Percentiles rank a stretch among this genome's conserved stretches.
phyloP scores from a whole-genome alignment of 1,140 invertebrate species.

The Coenobita brevimanus region DNA sequence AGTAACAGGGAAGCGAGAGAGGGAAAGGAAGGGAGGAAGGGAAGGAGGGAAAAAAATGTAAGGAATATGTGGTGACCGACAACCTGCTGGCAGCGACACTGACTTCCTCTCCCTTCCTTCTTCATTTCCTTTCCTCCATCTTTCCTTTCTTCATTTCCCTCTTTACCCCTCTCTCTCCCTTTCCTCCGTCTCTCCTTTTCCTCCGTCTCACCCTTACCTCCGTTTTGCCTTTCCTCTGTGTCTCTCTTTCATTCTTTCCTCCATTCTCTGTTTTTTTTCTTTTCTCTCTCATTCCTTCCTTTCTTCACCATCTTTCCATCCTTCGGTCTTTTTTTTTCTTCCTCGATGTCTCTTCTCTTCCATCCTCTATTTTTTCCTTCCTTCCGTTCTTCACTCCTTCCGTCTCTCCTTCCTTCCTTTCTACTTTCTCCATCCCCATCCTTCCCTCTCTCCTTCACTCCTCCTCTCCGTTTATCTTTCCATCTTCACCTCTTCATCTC shows the following conservation, averaged over 20 bases:
- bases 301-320: background rate
- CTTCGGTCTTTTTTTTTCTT: background rate
- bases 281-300: background rate
- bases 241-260: background rate
- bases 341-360: background rate
- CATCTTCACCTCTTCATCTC: background rate
- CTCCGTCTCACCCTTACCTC: slow-evolving; percentile 1
- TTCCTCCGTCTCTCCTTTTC: too few relatives aligned
- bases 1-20: too few relatives aligned
- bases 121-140: background rate
- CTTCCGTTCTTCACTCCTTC: background rate
- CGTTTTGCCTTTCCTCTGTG: background rate
- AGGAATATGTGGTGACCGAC: too few relatives aligned
- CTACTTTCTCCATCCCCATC: background rate
- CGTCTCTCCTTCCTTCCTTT: background rate
- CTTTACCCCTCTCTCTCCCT: too few relatives aligned
- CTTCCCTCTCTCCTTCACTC: background rate
- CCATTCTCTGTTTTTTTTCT: slow-evolving; percentile 8
- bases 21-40: too few relatives aligned
- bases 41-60: too few relatives aligned
- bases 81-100: too few relatives aligned
- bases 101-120: too few relatives aligned
- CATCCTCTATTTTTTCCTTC: background rate
- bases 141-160: background rate
- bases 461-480: background rate